These are phyloP conservation scores for Trematomus bernacchii DNA, from an alignment of 2,797 vertebrate species.

Conservation along the genomic window DNA sequence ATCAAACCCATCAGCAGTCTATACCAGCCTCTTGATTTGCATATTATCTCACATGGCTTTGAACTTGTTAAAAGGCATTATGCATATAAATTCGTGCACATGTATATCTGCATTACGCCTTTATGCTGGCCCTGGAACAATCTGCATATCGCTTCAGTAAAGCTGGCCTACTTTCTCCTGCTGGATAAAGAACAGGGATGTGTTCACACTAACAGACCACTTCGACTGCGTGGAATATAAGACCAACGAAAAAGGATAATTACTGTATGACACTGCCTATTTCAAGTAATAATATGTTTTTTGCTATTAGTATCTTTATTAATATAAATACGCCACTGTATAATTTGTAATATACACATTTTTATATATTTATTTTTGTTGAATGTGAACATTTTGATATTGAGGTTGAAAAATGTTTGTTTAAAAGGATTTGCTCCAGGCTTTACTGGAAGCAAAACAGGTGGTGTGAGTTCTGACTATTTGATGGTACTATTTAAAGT, in stretches of 20 bases:
- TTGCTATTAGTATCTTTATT: no score
- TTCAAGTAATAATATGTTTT: no score
- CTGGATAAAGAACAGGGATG: constrained; percentile 59
- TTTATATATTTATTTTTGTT: no score
- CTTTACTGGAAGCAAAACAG: not conserved
- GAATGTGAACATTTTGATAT: no score
- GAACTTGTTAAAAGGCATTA: constrained; percentile 41
- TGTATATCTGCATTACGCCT: constrained; percentile 49
- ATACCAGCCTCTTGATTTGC: constrained; percentile 44
- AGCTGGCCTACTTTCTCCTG: constrained; percentile 68
- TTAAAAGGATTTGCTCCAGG: not conserved
- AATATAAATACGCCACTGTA: no score
- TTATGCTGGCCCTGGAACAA: constrained; percentile 44
- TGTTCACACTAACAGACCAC: constrained; percentile 56
- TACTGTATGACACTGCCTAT: no score
- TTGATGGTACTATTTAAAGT: not conserved
- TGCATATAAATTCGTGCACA: constrained; percentile 39
- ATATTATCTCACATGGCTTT: constrained; percentile 53
- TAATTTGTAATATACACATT: no score
- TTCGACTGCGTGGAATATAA: constrained; percentile 43
- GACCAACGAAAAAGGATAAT: constrained; percentile 36
- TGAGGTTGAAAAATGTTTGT: not conserved
- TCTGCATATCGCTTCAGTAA: constrained; percentile 42
- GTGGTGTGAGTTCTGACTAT: not conserved
- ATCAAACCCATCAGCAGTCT: constrained; percentile 23